Evolutionary conservation across 1,140 invertebrate species (phyloP), one percentile per base, ranked within the genome.

Genomic region (Drosophila cardini): DNA sequence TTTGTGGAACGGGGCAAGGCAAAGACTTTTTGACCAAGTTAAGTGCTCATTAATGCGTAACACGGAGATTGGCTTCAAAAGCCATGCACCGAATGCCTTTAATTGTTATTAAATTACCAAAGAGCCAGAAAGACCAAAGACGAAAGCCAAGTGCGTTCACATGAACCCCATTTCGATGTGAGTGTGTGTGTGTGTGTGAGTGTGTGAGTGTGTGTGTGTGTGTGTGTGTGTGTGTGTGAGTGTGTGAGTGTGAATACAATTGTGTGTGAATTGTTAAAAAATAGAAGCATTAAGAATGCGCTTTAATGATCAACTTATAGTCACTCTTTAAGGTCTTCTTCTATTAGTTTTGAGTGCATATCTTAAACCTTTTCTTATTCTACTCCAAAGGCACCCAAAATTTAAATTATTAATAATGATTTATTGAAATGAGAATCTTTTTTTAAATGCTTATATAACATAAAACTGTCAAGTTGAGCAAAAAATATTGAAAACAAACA

Each of bases 21-120:
- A 56, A 63, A 38, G 64, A 45, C 76, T 72, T 90, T 90, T 90
- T 90, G 87, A 90, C 87, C 87, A 90, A 90, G 80, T 90, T 90
- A 90, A 89, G 84, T 90, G 89, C 83, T 81, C 82, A 90, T 89
- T 86, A 84, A 90, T 87, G 87, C 87, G 87, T 91, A 90, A 90
- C 87, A 84, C 87, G 83, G 85, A 90, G 85, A 90, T 89, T 89
- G 85, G 73, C 80, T 80, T 84, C 85, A 89, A 89, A 87, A 80
- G 80, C 77, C 84, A 87, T 89, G 83, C 81, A 84, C 69, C 77
- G 86, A 89, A 78, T 90, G 85, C 71, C 81, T 90, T 89, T 90
- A 90, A 90, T 89, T 89, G 86, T 89, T 90, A 89, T 89, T 89
- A 90, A 89, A 89, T 89, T 89, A 90, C 85, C 85, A 70, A 52